Evolutionary conservation across 2,888 invertebrate genomes (phyloP).

Genomic region (Lamellibrachia satsuma): DNA sequence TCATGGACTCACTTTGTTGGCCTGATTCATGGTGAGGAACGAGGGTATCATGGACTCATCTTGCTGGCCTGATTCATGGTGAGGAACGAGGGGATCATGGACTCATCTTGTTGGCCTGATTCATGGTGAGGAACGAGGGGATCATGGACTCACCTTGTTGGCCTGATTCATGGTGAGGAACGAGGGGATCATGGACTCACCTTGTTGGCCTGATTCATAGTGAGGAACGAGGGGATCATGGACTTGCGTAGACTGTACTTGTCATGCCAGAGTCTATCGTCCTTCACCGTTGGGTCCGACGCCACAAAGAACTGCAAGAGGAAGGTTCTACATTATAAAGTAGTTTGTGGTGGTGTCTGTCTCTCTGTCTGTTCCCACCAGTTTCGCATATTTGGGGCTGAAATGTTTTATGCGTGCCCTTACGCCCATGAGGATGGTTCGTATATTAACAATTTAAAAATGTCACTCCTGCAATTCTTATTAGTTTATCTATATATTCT

Average conservation of each 20-base stretch:
- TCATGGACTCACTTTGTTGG: neutral
- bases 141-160: conserved; percentile 84
- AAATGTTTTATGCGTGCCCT: no score
- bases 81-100: neutral
- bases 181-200: conserved; percentile 84
- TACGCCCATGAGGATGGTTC: no score
- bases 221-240: conserved; percentile 93
- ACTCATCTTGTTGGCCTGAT: conserved; percentile 79
- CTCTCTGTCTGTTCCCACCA: no score
- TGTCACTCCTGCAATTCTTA: no score
- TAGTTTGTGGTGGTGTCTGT: no score
- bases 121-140: conserved; percentile 86
- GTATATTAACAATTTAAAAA: no score
- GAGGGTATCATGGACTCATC: neutral
- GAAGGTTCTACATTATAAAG: neutral
- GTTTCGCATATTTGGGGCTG: no score
- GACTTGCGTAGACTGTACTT: conserved; percentile 88
- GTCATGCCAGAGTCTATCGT: conserved; percentile 92
- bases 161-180: conserved; percentile 88
- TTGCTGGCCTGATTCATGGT: neutral
- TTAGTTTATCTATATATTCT: no score
- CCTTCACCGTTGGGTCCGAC: conserved; percentile 81
- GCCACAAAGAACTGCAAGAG: conserved; percentile 85
- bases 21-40: neutral
- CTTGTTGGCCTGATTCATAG: conserved; percentile 76